These are phyloP conservation scores for Heterodera carotae DNA, from an alignment of 1,140 invertebrate genomes.

Conservation along the genomic window DNA sequence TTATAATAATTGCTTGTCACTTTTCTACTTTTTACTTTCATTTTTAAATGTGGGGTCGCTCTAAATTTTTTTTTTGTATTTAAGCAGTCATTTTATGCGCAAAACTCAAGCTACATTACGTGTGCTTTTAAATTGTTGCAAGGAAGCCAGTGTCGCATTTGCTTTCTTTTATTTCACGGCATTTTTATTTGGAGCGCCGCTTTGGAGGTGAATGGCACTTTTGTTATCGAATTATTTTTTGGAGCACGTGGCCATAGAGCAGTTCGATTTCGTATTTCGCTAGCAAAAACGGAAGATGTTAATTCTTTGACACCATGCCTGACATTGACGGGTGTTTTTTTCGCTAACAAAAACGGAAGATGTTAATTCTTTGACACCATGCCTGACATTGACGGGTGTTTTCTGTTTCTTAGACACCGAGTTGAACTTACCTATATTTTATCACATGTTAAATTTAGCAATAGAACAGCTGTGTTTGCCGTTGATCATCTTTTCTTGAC, in stretches of 20 bases:
- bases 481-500: conserved; percentile 1
- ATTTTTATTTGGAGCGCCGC: conserved; percentile 59
- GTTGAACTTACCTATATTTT: too few relatives aligned
- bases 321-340: too few relatives aligned
- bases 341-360: conserved; percentile 23
- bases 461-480: neutral
- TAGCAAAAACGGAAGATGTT: too few relatives aligned
- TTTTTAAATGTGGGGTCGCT: too few relatives aligned
- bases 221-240: neutral
- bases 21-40: too few relatives aligned
- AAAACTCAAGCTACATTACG: neutral
- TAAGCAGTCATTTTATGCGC: conserved; percentile 13
- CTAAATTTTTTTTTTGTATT: neutral
- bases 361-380: too few relatives aligned
- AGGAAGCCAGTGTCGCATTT: conserved; percentile 12
- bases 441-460: too few relatives aligned
- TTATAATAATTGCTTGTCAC: too few relatives aligned
- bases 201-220: conserved; percentile 38
- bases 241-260: neutral
- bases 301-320: too few relatives aligned
- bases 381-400: too few relatives aligned
- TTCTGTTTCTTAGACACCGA: too few relatives aligned
- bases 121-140: neutral
- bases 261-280: conserved; percentile 16
- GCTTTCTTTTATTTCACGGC: conserved; percentile 41